A percentile compares a stretch with the other conserved stretches of the same genome.
Evolutionary conservation across 2,888 invertebrate species (phyloP).

Genomic region (Troides helena): DNA sequence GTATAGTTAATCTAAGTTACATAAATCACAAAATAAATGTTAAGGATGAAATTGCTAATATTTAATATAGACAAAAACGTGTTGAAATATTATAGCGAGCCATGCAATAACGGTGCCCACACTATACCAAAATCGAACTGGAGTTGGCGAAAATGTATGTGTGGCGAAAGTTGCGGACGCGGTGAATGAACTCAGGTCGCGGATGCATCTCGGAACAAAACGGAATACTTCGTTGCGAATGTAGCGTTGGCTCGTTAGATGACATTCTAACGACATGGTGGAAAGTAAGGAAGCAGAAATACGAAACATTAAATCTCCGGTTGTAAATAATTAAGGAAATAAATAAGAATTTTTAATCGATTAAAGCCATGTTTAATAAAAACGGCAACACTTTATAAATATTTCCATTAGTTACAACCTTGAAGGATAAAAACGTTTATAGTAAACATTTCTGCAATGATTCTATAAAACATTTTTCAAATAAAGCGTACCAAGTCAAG

Average conservation of each 20-base stretch:
- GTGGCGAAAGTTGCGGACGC: conserved; percentile 64
- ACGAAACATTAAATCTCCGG: neutral
- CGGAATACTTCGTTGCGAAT: conserved; percentile 46
- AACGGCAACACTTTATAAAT: neutral
- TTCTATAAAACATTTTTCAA: no score
- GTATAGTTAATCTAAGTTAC: conserved; percentile 6
- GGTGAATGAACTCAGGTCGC: conserved; percentile 57
- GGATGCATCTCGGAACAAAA: conserved; percentile 51
- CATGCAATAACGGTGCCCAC: conserved; percentile 13
- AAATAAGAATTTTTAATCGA: conserved; percentile 5
- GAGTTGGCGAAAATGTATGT: conserved; percentile 28
- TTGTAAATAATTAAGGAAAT: conserved; percentile 9
- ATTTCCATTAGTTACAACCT: neutral
- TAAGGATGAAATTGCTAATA: neutral
- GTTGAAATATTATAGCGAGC: conserved; percentile 12
- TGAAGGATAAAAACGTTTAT: neutral
- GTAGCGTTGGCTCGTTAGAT: conserved; percentile 43
- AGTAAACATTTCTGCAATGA: no score
- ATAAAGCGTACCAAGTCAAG: no score
- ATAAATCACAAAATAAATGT: conserved; percentile 2
- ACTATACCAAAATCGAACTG: conserved; percentile 19
- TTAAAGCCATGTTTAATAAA: neutral
- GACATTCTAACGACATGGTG: conserved; percentile 32
- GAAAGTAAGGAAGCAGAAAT: conserved; percentile 33
- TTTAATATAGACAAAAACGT: neutral